These are phyloP conservation scores for Coremacera marginata DNA, from an alignment of 2,888 invertebrate genomes.

Conservation along the genomic window DNA sequence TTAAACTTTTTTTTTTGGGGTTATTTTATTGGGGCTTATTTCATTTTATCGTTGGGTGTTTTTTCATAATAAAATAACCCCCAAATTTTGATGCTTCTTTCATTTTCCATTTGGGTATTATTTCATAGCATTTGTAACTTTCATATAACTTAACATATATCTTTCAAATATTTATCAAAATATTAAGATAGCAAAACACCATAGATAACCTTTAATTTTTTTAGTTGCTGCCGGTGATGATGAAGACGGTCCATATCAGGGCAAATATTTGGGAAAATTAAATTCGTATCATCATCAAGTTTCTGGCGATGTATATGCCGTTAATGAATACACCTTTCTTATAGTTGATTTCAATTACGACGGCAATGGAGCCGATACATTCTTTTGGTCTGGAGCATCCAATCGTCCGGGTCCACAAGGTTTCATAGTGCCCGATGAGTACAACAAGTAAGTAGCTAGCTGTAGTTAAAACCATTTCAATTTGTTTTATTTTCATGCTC, in stretches of 20 bases:
- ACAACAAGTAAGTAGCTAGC: slow-evolving; percentile 78
- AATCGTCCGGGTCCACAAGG: slow-evolving; percentile 91
- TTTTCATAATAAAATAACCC: no score
- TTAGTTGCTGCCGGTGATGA: slow-evolving; percentile 71
- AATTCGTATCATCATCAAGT: slow-evolving; percentile 91
- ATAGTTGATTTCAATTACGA: slow-evolving; percentile 88
- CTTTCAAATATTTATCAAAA: no score
- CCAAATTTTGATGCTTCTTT: no score
- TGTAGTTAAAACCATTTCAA: not conserved
- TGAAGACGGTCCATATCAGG: slow-evolving; percentile 81
- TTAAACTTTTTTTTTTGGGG: no score
- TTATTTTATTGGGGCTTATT: no score
- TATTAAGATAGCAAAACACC: no score
- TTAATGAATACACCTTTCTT: slow-evolving; percentile 86
- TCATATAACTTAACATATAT: no score
- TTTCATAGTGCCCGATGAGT: slow-evolving; percentile 90
- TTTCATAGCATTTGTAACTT: no score
- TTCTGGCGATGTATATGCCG: slow-evolving; percentile 89
- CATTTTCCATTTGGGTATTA: no score
- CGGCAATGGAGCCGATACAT: slow-evolving; percentile 90
- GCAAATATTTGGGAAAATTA: slow-evolving; percentile 85
- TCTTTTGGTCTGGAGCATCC: slow-evolving; percentile 93
- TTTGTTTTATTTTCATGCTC: not conserved
- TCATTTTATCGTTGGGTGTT: no score
- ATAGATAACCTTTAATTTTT: not conserved